Conservation (phyloP, 2,888 invertebrate genomes). For the Diaperis boleti region DNA sequence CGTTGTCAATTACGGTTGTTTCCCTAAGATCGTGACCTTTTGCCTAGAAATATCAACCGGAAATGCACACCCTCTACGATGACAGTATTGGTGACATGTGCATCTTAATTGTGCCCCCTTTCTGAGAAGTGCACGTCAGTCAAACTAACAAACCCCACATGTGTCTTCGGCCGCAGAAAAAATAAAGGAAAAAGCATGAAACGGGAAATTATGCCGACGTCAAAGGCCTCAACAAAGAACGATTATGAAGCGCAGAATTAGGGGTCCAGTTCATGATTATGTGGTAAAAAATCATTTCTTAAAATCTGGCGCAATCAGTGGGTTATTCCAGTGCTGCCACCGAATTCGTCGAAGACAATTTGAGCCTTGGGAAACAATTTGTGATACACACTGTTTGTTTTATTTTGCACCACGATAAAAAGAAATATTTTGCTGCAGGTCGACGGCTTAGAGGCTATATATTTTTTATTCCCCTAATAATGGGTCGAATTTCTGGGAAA, state of each 20-base stretch:
- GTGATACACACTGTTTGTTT: neutral
- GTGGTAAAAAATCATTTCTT: slow-evolving; percentile 9
- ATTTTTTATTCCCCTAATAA: no score
- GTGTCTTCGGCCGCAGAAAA: slow-evolving; percentile 7
- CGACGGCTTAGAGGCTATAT: no score
- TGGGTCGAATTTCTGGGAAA: no score
- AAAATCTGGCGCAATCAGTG: slow-evolving; percentile 2
- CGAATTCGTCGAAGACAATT: slow-evolving; percentile 9
- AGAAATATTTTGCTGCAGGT: no score
- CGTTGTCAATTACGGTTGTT: slow-evolving; percentile 9
- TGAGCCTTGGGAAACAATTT: neutral
- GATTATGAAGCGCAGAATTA: slow-evolving; percentile 20
- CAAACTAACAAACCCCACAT: slow-evolving; percentile 36
- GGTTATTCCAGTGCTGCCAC: slow-evolving; percentile 12
- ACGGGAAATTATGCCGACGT: slow-evolving; percentile 21
- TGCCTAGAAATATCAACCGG: slow-evolving; percentile 28
- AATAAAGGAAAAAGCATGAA: slow-evolving; percentile 7
- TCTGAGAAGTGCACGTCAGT: slow-evolving; percentile 34
- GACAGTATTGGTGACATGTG: slow-evolving; percentile 26
- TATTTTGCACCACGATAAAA: neutral
- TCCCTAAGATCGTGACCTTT: slow-evolving; percentile 22
- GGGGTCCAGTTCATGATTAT: slow-evolving; percentile 8
- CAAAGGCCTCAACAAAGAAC: slow-evolving; percentile 22
- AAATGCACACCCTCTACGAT: slow-evolving; percentile 29
- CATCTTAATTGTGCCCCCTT: slow-evolving; percentile 36